Evolutionary conservation across 2,888 invertebrate genomes (phyloP), one percentile per base, ranked within the genome.

Genomic region (Muschampia plurimacula): DNA sequence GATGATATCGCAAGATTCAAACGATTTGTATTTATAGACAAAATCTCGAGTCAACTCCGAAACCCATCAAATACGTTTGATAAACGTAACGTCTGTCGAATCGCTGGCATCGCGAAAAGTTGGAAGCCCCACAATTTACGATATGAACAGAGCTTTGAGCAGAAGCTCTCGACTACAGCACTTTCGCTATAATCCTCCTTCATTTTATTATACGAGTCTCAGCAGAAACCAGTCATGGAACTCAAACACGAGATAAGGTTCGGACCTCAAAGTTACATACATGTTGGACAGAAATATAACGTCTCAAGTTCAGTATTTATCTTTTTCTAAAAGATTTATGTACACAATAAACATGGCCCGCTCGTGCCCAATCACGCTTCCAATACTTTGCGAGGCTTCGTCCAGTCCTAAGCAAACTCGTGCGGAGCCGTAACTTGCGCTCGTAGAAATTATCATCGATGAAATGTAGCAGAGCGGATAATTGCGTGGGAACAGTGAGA

Each of bases 401-500:
- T 82, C 81, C 87, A 83, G 86, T 89, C 91, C 91, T 91, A 90
- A 92, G 86, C 84, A 90, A 91, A 92, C 91, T 84, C 65, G 77
- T 75, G 79, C 69, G 74, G 82, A 81, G 81, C 83, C 83, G 80
- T 87, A 87, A 88, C 87, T 86, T 84, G 86, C 80, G 13, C 69
- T 49, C 64, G 6, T 49, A 28, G 41, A 60, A 67, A 49, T 49
- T 66, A 71, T 59, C 66, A 68, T 57, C 59, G 63, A 55, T 41
- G 67, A 72, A 67, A 72, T 67, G 72, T 67, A 67, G 67, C 72
- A 67, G 67, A 72, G 55, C 72, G 72, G 52, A 67, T 72, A 72
- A 72, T 72, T 67, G 62, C 72, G 72, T 72, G 72, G 63, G 72
- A 72, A 55, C 72, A 44, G 67, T 55, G 60, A 67, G 67, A 72